Evolutionary conservation across 2,888 invertebrate species (phyloP), one percentile per base, ranked within the genome.

Genomic region (Coremacera marginata): DNA sequence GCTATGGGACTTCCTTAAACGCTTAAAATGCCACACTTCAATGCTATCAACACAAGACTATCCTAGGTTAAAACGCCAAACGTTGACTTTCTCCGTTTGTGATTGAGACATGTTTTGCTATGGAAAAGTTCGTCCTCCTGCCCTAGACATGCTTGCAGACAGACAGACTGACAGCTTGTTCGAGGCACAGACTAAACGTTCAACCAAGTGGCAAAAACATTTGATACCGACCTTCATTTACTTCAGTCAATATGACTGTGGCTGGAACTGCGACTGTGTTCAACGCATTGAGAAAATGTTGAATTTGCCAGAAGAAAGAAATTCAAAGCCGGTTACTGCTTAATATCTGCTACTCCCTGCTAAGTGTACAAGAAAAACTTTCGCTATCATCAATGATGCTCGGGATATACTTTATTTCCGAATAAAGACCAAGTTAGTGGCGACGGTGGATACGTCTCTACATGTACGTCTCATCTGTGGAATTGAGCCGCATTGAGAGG

Each of bases 151-250:
- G 19, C 19, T 22, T 2, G 16, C 55, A 25, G 57, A 14, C 57
- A 60, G 25, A 25, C 57, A 19, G 25, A 60, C 25, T 7, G 3
- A 19, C 22, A 55, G 19, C 57, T 27, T 55, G 22, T 22, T 19
- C 57, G 2, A 14, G 57, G 25, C 57, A 11, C 19, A 60, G 25
- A 60, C 57, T 14, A 55, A n/a, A 22, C 55, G 22, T n/a, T 55
- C 57, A 27, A 60, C 57, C 57, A 27, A 60, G 57, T 60, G 57
- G 25, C 57, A 60, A 22, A 60, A 27, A 60, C 57, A 60, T 60
- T 60, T 25, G 25, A 25, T 25, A 60, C 57, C 57, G 22, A 25
- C 57, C 11, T 60, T 60, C 57, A 44, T 44, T 2, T 11, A 14
- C 11, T 44, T 14, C 44, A 44, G 11, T 44, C 44, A 1, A 44